phyloP scores from a whole-genome alignment of 2,113 vertebrate species.

The Emydura subglobosa region DNA sequence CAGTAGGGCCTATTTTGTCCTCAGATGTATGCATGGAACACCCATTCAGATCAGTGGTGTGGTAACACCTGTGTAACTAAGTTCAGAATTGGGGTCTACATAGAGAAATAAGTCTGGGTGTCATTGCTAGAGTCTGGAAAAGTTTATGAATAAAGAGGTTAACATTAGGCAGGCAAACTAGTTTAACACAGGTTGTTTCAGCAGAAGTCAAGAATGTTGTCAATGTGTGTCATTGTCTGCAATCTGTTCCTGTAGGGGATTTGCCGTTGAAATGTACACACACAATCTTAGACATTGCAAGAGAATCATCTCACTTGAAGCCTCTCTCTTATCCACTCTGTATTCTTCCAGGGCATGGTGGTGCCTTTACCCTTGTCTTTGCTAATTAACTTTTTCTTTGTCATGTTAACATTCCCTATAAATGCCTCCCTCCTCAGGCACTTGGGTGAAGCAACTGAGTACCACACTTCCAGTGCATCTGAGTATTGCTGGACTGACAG shows the following conservation, averaged over 20 bases:
- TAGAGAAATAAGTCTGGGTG: neutral
- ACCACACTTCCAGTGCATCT: neutral
- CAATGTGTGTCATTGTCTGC: slow-evolving; percentile 48
- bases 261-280: slow-evolving; percentile 35
- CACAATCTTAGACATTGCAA: slow-evolving; percentile 45
- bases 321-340: slow-evolving; percentile 9
- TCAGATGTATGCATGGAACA: neutral
- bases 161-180: slow-evolving; percentile 16
- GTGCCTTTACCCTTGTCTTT: slow-evolving; percentile 25
- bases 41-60: accelerated
- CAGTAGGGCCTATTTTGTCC: neutral
- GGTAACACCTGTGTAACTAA: neutral
- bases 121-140: neutral
- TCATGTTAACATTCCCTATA: slow-evolving; percentile 29
- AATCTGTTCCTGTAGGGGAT: slow-evolving; percentile 52
- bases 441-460: slow-evolving; percentile 58
- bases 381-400: slow-evolving; percentile 60
- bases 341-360: neutral
- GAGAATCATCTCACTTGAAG: slow-evolving; percentile 24
- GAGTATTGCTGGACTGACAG: slow-evolving; percentile 40
- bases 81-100: neutral
- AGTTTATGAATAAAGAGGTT: slow-evolving; percentile 1
- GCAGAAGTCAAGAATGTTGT: slow-evolving; percentile 43
- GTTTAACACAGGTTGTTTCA: slow-evolving; percentile 21
- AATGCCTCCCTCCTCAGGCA: slow-evolving; percentile 38